phyloP scores from a whole-genome alignment of 2,888 invertebrate species.

The Macaria notata region DNA sequence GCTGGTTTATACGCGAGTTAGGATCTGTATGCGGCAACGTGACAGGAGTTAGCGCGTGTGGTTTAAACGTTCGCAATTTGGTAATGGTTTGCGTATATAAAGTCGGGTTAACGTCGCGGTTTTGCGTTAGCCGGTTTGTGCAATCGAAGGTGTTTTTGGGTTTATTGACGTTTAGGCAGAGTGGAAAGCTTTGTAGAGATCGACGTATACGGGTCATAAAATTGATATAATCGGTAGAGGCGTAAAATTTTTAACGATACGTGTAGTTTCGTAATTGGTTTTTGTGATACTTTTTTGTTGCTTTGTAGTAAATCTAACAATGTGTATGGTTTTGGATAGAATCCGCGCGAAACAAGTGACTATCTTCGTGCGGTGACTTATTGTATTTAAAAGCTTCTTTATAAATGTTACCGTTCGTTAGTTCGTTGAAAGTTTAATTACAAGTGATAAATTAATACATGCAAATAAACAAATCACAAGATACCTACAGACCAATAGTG shows the following conservation, averaged over 20 bases:
- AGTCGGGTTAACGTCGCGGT: slow-evolving; percentile 70
- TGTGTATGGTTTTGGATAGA: too few species aligned
- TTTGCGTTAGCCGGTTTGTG: slow-evolving; percentile 74
- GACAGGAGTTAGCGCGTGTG: slow-evolving; percentile 69
- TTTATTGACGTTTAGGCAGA: slow-evolving; percentile 71
- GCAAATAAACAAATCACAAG: too few species aligned
- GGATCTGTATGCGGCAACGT: slow-evolving; percentile 58
- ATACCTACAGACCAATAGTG: too few species aligned
- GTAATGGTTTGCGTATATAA: slow-evolving; percentile 63
- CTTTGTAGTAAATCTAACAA: not conserved
- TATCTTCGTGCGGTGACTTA: too few species aligned
- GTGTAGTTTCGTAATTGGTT: slow-evolving; percentile 32
- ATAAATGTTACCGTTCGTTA: too few species aligned
- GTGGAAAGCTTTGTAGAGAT: slow-evolving; percentile 74
- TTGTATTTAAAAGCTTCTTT: too few species aligned
- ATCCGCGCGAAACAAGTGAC: too few species aligned
- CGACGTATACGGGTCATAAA: slow-evolving; percentile 60
- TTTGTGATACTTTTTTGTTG: slow-evolving; percentile 34
- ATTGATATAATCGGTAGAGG: slow-evolving; percentile 47
- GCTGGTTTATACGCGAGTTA: slow-evolving; percentile 62
- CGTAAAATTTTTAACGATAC: slow-evolving; percentile 29
- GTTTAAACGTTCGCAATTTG: slow-evolving; percentile 69
- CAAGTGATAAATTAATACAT: too few species aligned
- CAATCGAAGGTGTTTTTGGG: slow-evolving; percentile 75
- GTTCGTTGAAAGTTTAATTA: too few species aligned